Percentiles rank a stretch among this genome's conserved stretches.
Evolutionary conservation across 92 coral and sea anemone genomes (phyloP).

Genomic region (Palythoa grandiflora): DNA sequence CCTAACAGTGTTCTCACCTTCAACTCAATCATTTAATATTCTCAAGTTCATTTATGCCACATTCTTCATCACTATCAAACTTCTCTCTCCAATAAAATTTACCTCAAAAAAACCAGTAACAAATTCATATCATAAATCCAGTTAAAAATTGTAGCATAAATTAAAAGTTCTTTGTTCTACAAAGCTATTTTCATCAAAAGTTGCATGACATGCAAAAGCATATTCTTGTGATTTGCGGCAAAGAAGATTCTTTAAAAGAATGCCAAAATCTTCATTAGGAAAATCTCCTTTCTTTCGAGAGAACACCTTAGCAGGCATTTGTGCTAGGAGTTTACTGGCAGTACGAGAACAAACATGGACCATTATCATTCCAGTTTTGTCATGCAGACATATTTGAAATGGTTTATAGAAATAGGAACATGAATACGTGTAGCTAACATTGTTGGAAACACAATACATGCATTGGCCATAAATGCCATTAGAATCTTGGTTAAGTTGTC

Average conservation of each 20-base stretch:
- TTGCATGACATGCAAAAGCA: constrained; percentile 56
- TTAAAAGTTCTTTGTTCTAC: constrained; percentile 62
- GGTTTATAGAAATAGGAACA: constrained; percentile 67
- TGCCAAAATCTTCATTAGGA: constrained; percentile 52
- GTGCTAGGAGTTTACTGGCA: constrained; percentile 65
- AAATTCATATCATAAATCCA: no score
- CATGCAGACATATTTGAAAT: constrained; percentile 53
- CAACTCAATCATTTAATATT: no score
- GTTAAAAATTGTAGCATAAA: constrained; percentile 11
- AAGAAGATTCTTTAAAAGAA: constrained; percentile 36
- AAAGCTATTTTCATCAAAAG: constrained; percentile 79
- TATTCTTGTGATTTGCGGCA: constrained; percentile 3
- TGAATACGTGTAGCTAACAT: constrained; percentile 64
- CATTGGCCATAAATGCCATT: constrained; percentile 91
- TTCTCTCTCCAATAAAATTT: no score
- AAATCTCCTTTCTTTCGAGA: constrained; percentile 25
- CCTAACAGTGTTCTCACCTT: no score
- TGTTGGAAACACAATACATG: constrained; percentile 63
- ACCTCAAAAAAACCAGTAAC: no score
- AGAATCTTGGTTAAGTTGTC: constrained; percentile 74
- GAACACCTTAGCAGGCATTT: constrained; percentile 62
- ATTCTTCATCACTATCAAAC: no score
- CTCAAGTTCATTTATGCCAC: no score
- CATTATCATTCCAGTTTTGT: constrained; percentile 38
- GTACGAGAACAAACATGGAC: constrained; percentile 55